phyloP scores from a whole-genome alignment of 2,888 invertebrate genomes.

The Thalpophila matura region DNA sequence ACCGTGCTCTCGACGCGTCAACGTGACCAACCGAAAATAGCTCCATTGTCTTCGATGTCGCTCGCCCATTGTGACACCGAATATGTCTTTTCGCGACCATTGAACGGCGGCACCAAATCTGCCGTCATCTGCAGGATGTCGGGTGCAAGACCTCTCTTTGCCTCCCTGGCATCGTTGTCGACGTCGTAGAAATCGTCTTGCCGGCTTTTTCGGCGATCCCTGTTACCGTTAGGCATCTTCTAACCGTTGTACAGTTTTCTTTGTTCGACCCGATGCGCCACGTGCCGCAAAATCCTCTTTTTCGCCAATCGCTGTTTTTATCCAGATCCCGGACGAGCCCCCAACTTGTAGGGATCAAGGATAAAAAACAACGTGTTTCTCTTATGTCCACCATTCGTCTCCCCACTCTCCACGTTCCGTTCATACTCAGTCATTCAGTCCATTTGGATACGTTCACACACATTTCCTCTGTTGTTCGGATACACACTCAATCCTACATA shows the following conservation, averaged over 20 bases:
- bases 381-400: no score
- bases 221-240: no score
- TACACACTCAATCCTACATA: no score
- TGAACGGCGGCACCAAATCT: constrained; percentile 7
- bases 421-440: no score
- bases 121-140: neutral
- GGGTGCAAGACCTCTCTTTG: neutral
- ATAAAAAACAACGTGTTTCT: no score
- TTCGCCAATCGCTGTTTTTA: neutral
- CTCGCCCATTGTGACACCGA: constrained; percentile 6
- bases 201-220: no score
- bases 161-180: neutral
- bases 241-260: neutral
- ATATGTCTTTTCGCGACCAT: constrained; percentile 18
- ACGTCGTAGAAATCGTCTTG: no score
- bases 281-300: neutral
- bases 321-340: constrained; percentile 20
- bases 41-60: constrained; percentile 20
- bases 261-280: neutral
- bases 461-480: no score
- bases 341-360: neutral
- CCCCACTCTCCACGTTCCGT: no score
- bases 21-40: constrained; percentile 33
- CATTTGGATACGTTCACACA: no score
- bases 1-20: no score